Evolutionary conservation across 2,888 invertebrate species (phyloP), one percentile per base, ranked within the genome.

Genomic region (Hylaea fasciaria): DNA sequence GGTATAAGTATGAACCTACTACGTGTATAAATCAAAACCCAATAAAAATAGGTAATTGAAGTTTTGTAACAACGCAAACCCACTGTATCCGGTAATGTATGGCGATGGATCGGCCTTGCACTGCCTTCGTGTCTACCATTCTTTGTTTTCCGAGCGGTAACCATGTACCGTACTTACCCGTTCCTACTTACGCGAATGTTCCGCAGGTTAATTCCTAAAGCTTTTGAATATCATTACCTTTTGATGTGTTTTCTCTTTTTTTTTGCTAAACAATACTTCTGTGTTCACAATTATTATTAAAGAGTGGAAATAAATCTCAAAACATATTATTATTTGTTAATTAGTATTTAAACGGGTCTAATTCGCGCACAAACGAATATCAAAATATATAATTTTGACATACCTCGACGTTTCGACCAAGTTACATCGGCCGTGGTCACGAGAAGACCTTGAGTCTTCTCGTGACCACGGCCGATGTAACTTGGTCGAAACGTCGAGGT

Each of bases 31-130:
- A 32, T 9, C 10, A 32, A 32, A 32, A 32, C n/a, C n/a, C 7
- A 9, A 32, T 9, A 32, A 32, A 7, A 32, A 32, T 32, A 10
- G 10, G 10, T 1, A 32, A 1, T 10, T 7, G 3, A 35, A 32
- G 47, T 32, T 8, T 29, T 5, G 0, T 48, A 48, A 49, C 12
- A 61, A 16, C 47, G 16, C 12, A 39, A 43, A 22, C 47, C 28
- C 4, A 55, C 61, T 61, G n/a, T 61, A 56, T 44, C 12, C 13
- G 51, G 14, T 61, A 56, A 61, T 43, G 55, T 52, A 56, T 52
- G 51, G 57, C 57, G 62, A 60, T 59, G 57, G 65, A 53, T 53
- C 61, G 48, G 62, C 54, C 57, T 65, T 54, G 54, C 59, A 65
- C 65, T 59, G 50, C 50, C 54, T 65, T 61, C 61, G 56, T 61